phyloP scores from a whole-genome alignment of 35 echinoderm and acorn worm species.

The Anneissia japonica region DNA sequence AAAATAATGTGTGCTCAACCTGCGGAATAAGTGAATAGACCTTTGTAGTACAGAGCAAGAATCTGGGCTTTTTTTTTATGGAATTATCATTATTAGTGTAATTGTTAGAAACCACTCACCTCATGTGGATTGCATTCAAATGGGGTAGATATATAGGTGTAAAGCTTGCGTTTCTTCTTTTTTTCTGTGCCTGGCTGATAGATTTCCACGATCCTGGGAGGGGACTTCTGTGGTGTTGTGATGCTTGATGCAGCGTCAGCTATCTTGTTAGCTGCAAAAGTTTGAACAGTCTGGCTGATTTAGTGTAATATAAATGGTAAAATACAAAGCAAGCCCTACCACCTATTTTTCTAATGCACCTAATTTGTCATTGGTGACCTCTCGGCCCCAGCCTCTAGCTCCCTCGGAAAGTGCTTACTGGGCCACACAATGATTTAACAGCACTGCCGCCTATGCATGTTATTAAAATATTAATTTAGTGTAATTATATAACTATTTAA shows the following conservation, averaged over 20 bases:
- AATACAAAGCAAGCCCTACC: too few species aligned
- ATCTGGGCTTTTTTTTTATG: background rate
- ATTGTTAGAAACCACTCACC: conserved; percentile 18
- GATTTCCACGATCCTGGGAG: conserved; percentile 29
- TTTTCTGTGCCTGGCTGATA: background rate
- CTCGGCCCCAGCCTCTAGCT: too few species aligned
- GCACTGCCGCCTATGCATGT: too few species aligned
- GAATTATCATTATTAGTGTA: background rate
- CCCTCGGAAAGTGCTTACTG: too few species aligned
- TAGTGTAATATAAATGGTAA: too few species aligned
- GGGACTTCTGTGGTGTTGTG: conserved; percentile 14
- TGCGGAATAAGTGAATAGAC: background rate
- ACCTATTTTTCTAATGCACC: too few species aligned
- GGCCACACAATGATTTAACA: too few species aligned
- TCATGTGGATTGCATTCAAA: conserved; percentile 69
- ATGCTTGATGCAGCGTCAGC: conserved; percentile 21
- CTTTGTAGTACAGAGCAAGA: background rate
- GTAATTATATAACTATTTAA: too few species aligned
- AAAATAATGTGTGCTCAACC: background rate
- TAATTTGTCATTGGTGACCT: too few species aligned
- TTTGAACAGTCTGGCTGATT: too few species aligned
- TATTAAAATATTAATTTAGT: too few species aligned
- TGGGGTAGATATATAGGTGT: conserved; percentile 71
- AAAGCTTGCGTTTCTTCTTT: conserved; percentile 61
- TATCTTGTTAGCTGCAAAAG: conserved; percentile 70